Evolutionary conservation across 2,113 vertebrate species (phyloP), one percentile per base, ranked within the genome.

Genomic region (Leptobrachium leishanense): DNA sequence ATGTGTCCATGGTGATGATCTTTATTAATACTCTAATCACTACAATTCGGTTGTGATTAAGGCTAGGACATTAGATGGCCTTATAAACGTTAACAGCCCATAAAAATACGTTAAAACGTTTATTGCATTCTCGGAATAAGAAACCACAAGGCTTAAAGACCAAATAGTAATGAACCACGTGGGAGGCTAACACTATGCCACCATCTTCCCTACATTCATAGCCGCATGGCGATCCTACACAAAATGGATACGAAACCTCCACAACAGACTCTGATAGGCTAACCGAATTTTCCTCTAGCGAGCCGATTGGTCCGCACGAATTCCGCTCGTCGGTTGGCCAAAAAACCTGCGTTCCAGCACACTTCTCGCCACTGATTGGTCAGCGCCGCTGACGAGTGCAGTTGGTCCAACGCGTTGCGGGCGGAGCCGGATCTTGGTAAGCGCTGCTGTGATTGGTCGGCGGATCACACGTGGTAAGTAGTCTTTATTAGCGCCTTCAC

Each of bases 401-500:
- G 68, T 50, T 31, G 5, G 53, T 42, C 5, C 46, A 7, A 2
- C 6, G 64, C 5, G 15, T 2, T 2, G 3, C 6, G 41, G 78
- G 42, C 43, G 64, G 65, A 0, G 15, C 2, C 50, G n/a, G 4
- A 2, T 5, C 12, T 7, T 31, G 7, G 1, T 41, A 1, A 10
- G 2, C 71, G 0, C 2, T 40, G 8, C 43, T 6, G 40, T 6
- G 54, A 84, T 84, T 84, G 83, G 83, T 3, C 46, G 65, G 5
- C 5, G 6, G 13, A 12, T 3, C 7, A 42, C 42, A 72, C 75
- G 79, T 59, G 75, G 66, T 76, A 46, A 40, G 41, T 13, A 77
- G 72, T 50, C 78, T 81, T 81, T 81, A 81, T 81, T 81, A 81
- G 71, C 78, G 44, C 64, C 78, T 74, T 68, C 69, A 50, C n/a